A percentile compares a stretch with the other conserved stretches of the same genome.
Evolutionary conservation across 2,888 invertebrate genomes (phyloP).

Genomic region (Dascillus cervinus): DNA sequence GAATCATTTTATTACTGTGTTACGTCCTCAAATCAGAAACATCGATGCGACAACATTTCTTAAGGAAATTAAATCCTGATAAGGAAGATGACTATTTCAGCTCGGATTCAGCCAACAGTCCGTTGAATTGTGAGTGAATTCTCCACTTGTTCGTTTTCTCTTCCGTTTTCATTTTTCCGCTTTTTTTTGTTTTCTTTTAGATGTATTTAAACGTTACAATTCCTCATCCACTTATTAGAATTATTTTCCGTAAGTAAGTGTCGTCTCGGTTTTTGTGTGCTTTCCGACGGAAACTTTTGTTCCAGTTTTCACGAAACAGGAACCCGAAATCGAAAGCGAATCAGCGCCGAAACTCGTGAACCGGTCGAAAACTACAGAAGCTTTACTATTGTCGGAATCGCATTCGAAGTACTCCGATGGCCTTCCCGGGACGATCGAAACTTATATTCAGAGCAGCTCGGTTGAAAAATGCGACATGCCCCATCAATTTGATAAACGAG

Average conservation of each 20-base stretch:
- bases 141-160: too few relatives aligned
- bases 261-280: constrained; percentile 15
- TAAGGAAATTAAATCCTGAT: constrained; percentile 43
- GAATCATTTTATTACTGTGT: constrained; percentile 50
- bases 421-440: constrained; percentile 29
- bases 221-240: too few relatives aligned
- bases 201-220: too few relatives aligned
- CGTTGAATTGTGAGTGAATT: constrained; percentile 32
- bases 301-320: constrained; percentile 57
- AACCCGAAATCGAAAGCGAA: constrained; percentile 57
- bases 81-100: too few relatives aligned
- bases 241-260: too few relatives aligned
- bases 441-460: constrained; percentile 29
- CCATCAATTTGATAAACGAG: constrained; percentile 16
- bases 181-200: too few relatives aligned
- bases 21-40: constrained; percentile 53
- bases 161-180: too few relatives aligned
- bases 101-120: too few relatives aligned
- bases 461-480: neutral
- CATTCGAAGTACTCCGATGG: constrained; percentile 13
- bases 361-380: constrained; percentile 20
- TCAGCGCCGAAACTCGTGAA: constrained; percentile 46
- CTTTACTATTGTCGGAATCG: constrained; percentile 18
- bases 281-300: too few relatives aligned
- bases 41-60: constrained; percentile 40